Conservation (phyloP, 2,113 vertebrate species). For the Zootoca vivipara region DNA sequence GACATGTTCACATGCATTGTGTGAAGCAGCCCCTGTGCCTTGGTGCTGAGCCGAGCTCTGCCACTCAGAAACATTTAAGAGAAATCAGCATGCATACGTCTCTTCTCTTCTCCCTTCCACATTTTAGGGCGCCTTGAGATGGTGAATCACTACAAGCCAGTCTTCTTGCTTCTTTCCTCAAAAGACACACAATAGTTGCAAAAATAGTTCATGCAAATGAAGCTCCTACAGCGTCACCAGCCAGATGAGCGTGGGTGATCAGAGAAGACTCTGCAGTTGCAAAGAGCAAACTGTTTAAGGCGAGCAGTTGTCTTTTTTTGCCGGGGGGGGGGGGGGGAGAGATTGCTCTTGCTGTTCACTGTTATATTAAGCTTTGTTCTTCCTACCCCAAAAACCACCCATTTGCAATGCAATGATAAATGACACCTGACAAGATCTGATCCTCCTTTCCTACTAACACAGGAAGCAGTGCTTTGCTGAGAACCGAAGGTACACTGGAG, state of each 20-base stretch:
- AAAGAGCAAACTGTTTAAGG: conserved; percentile 84
- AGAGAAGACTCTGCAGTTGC: conserved; percentile 75
- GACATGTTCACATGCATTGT: not conserved
- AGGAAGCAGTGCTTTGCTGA: conserved; percentile 55
- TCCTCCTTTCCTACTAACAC: conserved; percentile 52
- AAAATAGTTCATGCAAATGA: conserved; percentile 87
- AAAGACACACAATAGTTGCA: conserved; percentile 93
- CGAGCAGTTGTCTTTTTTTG: conserved; percentile 71
- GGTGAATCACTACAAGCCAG: conserved; percentile 87
- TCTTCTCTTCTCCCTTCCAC: conserved; percentile 12
- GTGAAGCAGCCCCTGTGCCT: not conserved
- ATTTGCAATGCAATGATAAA: conserved; percentile 64
- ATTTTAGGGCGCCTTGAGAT: conserved; percentile 71
- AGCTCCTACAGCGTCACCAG: conserved; percentile 84
- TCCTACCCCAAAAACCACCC: conserved; percentile 63
- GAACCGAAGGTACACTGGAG: conserved; percentile 47
- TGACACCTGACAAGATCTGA: conserved; percentile 70
- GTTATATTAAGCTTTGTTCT: conserved; percentile 70
- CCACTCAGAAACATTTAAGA: conserved; percentile 33
- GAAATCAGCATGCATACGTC: conserved; percentile 33
- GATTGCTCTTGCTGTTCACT: conserved; percentile 59
- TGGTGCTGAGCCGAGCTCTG: not conserved
- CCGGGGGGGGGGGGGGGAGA: not conserved
- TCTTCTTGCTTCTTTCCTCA: conserved; percentile 89
- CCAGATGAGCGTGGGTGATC: conserved; percentile 89